Percentiles rank a stretch among this genome's conserved stretches.
phyloP scores from a whole-genome alignment of 2,888 invertebrate species.

The Andrena hattorfiana region DNA sequence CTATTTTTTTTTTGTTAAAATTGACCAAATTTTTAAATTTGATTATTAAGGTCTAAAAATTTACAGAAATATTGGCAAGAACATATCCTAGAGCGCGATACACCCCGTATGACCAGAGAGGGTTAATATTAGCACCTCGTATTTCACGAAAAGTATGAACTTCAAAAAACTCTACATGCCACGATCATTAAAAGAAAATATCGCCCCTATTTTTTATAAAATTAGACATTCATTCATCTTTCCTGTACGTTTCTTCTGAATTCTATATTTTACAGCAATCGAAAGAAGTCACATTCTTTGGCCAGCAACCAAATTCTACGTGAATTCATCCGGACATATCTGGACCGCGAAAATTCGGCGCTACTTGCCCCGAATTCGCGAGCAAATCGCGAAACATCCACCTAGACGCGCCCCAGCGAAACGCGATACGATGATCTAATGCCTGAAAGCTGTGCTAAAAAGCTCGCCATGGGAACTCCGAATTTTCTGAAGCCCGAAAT shows the following conservation, averaged over 20 bases:
- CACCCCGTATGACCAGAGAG: no score
- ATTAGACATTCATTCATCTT: background rate
- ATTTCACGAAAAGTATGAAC: no score
- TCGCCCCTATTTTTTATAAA: no score
- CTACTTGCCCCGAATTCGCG: slow-evolving; percentile 68
- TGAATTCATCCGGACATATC: slow-evolving; percentile 70
- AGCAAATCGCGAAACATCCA: slow-evolving; percentile 29
- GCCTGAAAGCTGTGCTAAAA: background rate
- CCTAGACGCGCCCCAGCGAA: slow-evolving; percentile 1
- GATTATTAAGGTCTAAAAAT: no score
- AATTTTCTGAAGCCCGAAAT: background rate
- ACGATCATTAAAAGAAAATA: no score
- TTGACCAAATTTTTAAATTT: no score
- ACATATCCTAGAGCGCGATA: no score
- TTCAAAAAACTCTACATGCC: no score
- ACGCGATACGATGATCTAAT: background rate
- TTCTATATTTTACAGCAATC: background rate
- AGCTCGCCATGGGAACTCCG: background rate
- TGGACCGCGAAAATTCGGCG: slow-evolving; percentile 78
- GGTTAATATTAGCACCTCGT: no score
- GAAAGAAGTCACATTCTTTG: slow-evolving; percentile 56
- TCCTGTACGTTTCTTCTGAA: background rate
- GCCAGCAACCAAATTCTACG: slow-evolving; percentile 76
- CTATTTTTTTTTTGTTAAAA: no score
- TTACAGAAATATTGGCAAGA: no score